phyloP scores from a whole-genome alignment of 1,140 invertebrate species.

The Polypedilum pembai region DNA sequence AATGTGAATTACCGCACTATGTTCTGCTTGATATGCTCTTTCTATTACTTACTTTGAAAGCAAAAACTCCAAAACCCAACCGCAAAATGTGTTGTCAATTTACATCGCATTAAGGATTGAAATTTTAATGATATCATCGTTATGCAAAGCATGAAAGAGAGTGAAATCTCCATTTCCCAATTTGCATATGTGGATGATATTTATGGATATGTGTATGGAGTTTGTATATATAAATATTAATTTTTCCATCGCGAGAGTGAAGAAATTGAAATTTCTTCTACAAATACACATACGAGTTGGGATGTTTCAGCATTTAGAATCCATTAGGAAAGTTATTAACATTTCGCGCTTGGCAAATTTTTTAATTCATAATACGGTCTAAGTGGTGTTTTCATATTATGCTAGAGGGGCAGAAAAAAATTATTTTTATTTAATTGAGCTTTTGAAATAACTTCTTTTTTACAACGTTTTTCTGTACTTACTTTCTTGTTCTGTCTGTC shows the following conservation, averaged over 20 bases:
- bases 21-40: neutral
- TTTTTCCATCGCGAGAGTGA: neutral
- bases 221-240: too few species aligned
- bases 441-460: too few species aligned
- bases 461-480: too few species aligned
- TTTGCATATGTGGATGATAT: neutral
- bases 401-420: too few species aligned
- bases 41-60: neutral
- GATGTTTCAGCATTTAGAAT: neutral
- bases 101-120: neutral
- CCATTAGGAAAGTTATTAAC: constrained; percentile 6
- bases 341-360: neutral
- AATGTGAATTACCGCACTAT: constrained; percentile 15
- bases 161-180: neutral
- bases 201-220: too few species aligned
- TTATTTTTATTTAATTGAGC: too few species aligned
- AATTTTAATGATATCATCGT: constrained; percentile 13
- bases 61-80: neutral
- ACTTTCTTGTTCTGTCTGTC: too few species aligned
- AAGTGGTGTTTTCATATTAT: too few species aligned
- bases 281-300: neutral
- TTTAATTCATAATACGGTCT: too few species aligned
- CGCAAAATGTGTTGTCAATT: constrained; percentile 13
- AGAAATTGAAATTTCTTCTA: neutral
- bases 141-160: neutral